phyloP scores from a whole-genome alignment of 2,888 invertebrate species.

The Tenthredo mesomela region DNA sequence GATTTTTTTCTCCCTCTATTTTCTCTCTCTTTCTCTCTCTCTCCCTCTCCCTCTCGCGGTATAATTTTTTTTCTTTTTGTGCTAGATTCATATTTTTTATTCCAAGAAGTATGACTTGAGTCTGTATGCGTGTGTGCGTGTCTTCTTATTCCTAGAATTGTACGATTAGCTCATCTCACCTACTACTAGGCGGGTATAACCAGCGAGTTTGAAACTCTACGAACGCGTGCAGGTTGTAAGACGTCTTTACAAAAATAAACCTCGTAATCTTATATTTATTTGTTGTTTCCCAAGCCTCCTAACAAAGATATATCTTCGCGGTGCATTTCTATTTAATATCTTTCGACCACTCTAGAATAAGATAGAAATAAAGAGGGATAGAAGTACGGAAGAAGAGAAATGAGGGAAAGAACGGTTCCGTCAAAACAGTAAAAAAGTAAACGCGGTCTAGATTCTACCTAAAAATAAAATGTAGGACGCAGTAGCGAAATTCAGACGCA shows the following conservation, averaged over 20 bases:
- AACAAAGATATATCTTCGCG: slow-evolving; percentile 20
- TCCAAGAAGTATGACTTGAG: background rate
- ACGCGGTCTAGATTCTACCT: slow-evolving; percentile 47
- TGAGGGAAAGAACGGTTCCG: slow-evolving; percentile 3
- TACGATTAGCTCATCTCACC: slow-evolving; percentile 45
- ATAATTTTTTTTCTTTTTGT: background rate
- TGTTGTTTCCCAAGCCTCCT: slow-evolving; percentile 22
- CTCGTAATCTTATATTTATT: slow-evolving; percentile 45
- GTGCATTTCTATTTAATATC: slow-evolving; percentile 9
- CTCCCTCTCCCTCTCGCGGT: background rate
- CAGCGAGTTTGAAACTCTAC: slow-evolving; percentile 1
- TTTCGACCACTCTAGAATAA: background rate
- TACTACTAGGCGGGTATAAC: slow-evolving; percentile 1
- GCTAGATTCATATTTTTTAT: slow-evolving; percentile 33
- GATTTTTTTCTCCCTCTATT: slow-evolving; percentile 3
- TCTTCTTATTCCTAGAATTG: slow-evolving; percentile 42
- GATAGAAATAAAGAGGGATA: background rate
- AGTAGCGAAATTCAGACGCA: slow-evolving; percentile 45
- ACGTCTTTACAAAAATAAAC: slow-evolving; percentile 42
- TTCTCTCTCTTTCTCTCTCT: background rate
- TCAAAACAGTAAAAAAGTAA: slow-evolving; percentile 50
- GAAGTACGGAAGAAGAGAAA: background rate
- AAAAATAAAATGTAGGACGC: slow-evolving; percentile 51
- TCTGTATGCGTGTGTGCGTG: background rate
- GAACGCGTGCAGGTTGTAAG: slow-evolving; percentile 19